Evolutionary conservation across 2,797 vertebrate genomes (phyloP).

Genomic region (Chaunax sp.): DNA sequence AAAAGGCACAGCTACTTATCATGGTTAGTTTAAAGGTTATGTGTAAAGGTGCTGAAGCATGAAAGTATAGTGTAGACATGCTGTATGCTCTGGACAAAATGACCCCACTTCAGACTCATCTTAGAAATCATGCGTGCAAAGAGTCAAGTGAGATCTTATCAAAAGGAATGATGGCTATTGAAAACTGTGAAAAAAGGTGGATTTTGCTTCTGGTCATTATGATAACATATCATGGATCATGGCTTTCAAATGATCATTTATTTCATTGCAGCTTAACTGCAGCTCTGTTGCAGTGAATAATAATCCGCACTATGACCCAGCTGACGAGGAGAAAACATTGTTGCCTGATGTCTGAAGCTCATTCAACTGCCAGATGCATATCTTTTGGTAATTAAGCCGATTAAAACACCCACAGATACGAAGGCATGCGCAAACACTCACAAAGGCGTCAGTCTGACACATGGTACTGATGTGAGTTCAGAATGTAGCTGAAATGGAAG

Average conservation of each 20-base stretch:
- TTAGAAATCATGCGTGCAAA: too few relatives aligned
- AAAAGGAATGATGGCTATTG: too few relatives aligned
- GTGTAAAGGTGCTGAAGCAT: too few relatives aligned
- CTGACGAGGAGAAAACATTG: conserved; percentile 48
- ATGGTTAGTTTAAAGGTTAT: too few relatives aligned
- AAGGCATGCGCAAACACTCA: conserved; percentile 10
- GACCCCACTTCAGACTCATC: too few relatives aligned
- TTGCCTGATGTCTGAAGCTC: conserved; percentile 49
- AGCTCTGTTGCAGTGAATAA: conserved; percentile 31
- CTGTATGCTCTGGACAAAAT: too few relatives aligned
- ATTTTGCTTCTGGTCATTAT: neutral
- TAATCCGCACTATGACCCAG: conserved; percentile 41
- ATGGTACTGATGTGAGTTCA: conserved; percentile 6
- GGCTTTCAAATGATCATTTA: too few relatives aligned
- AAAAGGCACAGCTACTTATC: too few relatives aligned
- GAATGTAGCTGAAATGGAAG: conserved; percentile 14
- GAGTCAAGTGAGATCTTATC: too few relatives aligned
- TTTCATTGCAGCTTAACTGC: conserved; percentile 8
- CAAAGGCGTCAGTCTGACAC: conserved; percentile 6
- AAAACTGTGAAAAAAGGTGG: too few relatives aligned
- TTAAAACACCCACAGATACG: conserved; percentile 25
- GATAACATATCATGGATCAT: neutral
- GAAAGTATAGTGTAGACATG: too few relatives aligned
- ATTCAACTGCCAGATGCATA: conserved; percentile 55
- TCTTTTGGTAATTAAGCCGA: conserved; percentile 55